phyloP scores from a whole-genome alignment of 2,888 invertebrate genomes.

The Nowickia ferox region DNA sequence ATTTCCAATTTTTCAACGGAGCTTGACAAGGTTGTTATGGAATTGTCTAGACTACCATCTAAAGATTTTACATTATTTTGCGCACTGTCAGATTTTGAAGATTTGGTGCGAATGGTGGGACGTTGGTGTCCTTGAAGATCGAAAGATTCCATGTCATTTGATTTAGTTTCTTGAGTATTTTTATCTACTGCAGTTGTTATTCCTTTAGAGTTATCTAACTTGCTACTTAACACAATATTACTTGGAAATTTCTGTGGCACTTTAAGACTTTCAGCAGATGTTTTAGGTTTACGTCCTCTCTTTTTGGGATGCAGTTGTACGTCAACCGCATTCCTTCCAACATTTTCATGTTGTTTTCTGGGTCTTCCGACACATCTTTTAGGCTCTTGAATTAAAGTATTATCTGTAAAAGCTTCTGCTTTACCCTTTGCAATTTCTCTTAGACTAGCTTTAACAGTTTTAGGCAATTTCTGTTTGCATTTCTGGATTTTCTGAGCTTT shows the following conservation, averaged over 20 bases:
- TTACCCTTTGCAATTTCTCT: neutral
- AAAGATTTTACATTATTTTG: neutral
- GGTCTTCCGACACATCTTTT: constrained; percentile 46
- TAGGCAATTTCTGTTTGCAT: neutral
- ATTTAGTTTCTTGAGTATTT: neutral
- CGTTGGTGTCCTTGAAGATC: neutral
- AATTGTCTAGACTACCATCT: neutral
- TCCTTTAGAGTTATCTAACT: neutral
- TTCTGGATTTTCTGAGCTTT: constrained; percentile 15
- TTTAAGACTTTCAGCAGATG: neutral
- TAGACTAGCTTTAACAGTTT: constrained; percentile 6
- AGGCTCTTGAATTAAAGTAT: neutral
- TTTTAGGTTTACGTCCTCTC: constrained; percentile 31
- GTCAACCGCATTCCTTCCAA: neutral
- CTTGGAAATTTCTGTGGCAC: neutral
- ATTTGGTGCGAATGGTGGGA: neutral
- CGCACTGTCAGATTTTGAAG: neutral
- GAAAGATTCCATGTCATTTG: neutral
- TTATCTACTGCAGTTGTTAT: neutral
- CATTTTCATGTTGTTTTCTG: constrained; percentile 12
- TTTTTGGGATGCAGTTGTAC: neutral
- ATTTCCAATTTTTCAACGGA: constrained; percentile 45
- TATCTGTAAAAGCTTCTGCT: constrained; percentile 1
- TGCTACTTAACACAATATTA: neutral
- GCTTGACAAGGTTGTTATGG: constrained; percentile 26